Conservation (phyloP, 2,888 invertebrate genomes). For the Heliothis peltigera region DNA sequence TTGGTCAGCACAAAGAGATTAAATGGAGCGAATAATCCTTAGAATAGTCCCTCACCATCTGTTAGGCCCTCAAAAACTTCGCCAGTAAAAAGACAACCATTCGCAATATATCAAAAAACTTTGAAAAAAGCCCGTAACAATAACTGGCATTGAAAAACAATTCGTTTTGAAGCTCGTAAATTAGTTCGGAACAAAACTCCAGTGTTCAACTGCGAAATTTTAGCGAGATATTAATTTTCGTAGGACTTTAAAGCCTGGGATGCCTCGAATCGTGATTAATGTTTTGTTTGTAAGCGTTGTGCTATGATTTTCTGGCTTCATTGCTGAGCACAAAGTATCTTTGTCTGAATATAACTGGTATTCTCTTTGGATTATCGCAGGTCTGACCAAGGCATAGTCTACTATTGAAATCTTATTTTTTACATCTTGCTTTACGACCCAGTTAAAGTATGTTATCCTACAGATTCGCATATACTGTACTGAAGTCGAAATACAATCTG, state of each 20-base stretch:
- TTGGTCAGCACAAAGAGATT: conserved; percentile 24
- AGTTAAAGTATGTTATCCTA: no score
- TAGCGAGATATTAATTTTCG: conserved; percentile 61
- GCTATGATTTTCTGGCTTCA: conserved; percentile 4
- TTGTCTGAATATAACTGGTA: conserved; percentile 4
- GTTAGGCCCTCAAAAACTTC: conserved; percentile 33
- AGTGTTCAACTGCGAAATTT: conserved; percentile 46
- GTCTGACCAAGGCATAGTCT: background rate
- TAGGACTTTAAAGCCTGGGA: conserved; percentile 43
- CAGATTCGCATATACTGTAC: background rate
- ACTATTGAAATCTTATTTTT: no score
- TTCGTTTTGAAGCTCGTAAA: conserved; percentile 60
- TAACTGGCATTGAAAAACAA: conserved; percentile 59
- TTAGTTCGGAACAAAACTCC: conserved; percentile 63
- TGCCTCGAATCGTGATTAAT: conserved; percentile 51
- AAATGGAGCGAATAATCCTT: conserved; percentile 24
- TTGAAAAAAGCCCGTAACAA: conserved; percentile 41
- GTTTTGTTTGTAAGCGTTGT: conserved; percentile 41
- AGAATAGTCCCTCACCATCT: conserved; percentile 12
- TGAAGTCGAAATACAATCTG: conserved; percentile 18
- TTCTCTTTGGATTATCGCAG: conserved; percentile 12
- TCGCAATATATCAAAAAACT: conserved; percentile 50
- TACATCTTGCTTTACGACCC: no score
- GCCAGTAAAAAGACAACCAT: conserved; percentile 27
- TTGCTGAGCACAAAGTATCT: conserved; percentile 15